These are phyloP conservation scores for Lytechinus variegatus DNA, from an alignment of 35 echinoderm and acorn worm genomes.

Conservation along the genomic window DNA sequence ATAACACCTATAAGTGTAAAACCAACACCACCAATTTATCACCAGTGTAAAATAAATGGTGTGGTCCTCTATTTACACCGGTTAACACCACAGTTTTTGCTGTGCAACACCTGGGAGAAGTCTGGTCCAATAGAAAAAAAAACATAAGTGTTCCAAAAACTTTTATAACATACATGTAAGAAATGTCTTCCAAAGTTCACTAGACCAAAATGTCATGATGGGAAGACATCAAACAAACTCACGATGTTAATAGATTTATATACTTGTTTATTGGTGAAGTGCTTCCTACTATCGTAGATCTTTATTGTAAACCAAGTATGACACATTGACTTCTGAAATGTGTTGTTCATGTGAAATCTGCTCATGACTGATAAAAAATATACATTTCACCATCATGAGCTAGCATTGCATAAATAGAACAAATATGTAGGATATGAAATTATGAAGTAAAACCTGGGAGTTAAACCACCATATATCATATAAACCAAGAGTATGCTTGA, in stretches of 20 bases:
- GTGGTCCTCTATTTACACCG: too few species aligned
- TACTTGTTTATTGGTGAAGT: background rate
- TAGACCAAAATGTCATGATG: background rate
- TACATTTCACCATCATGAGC: too few species aligned
- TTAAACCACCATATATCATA: too few species aligned
- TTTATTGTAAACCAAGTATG: background rate
- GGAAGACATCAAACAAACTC: background rate
- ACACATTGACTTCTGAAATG: background rate
- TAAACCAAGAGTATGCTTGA: too few species aligned
- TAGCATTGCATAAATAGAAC: too few species aligned
- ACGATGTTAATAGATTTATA: background rate
- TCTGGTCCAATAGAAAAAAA: background rate
- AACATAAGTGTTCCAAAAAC: background rate
- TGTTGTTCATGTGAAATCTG: background rate
- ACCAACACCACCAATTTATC: too few species aligned
- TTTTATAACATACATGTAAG: background rate
- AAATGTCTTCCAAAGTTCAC: background rate
- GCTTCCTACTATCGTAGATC: background rate
- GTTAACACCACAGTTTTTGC: too few species aligned
- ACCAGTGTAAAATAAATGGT: too few species aligned
- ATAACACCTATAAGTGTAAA: too few species aligned
- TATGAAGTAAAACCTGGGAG: too few species aligned
- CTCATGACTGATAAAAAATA: too few species aligned
- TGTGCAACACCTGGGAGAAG: background rate
- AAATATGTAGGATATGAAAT: too few species aligned